These are phyloP conservation scores for Clusia tigrina DNA, from an alignment of 2,888 invertebrate genomes.

Conservation along the genomic window DNA sequence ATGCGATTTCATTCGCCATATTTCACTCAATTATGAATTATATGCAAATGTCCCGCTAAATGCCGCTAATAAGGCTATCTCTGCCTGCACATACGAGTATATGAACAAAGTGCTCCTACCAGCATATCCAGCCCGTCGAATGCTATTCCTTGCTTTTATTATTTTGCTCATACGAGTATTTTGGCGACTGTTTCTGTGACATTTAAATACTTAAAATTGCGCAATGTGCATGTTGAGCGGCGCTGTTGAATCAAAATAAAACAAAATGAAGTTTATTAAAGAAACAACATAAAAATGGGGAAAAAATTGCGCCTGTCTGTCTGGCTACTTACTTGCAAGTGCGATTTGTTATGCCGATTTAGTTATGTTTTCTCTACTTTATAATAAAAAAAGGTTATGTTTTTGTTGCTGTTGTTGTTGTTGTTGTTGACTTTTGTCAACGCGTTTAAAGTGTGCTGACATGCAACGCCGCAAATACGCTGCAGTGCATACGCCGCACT, in stretches of 20 bases:
- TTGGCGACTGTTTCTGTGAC: not conserved
- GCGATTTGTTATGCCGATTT: slow-evolving; percentile 5
- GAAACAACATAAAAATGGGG: not conserved
- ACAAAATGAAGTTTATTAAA: not conserved
- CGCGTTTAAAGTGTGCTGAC: slow-evolving; percentile 6
- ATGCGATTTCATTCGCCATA: too few relatives aligned
- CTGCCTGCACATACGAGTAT: not conserved
- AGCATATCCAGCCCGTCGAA: too few relatives aligned
- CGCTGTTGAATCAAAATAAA: not conserved
- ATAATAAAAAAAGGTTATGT: too few relatives aligned
- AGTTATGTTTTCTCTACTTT: too few relatives aligned
- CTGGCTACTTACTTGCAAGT: not conserved
- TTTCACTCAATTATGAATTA: slow-evolving; percentile 1
- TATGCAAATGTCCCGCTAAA: slow-evolving; percentile 3
- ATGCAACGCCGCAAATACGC: not conserved
- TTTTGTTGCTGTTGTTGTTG: not conserved
- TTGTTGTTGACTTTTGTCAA: slow-evolving; percentile 3
- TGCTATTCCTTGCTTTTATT: too few relatives aligned
- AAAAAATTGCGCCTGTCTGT: not conserved
- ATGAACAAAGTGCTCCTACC: not conserved
- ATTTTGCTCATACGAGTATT: too few relatives aligned
- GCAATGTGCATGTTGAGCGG: slow-evolving; percentile 1
- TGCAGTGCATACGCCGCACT: too few relatives aligned
- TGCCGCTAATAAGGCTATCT: slow-evolving; percentile 1
- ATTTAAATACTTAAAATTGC: slow-evolving; percentile 7